Evolutionary conservation across 2,113 vertebrate species (phyloP).

Genomic region (Turnix velox): DNA sequence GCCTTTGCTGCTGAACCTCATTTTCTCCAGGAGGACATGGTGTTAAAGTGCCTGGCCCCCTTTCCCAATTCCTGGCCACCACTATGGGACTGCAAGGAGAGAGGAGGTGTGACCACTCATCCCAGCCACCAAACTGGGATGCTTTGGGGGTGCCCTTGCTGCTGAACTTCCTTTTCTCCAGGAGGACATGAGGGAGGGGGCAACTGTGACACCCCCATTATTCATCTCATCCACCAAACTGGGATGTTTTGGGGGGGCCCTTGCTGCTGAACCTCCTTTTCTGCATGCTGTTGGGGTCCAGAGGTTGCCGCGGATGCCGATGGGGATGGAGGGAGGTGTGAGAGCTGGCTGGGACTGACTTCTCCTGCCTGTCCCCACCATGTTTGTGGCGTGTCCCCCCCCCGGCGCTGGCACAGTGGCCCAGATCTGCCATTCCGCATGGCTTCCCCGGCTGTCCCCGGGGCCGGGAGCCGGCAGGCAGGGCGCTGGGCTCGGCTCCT

Average conservation of each 20-base stretch:
- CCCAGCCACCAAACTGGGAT: rapidly evolving
- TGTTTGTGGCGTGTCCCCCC: neutral
- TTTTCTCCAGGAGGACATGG: neutral
- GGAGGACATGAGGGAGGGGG: neutral
- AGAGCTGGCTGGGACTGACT: rapidly evolving
- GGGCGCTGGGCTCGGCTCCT: neutral
- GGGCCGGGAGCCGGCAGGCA: neutral
- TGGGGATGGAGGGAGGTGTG: rapidly evolving
- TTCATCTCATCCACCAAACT: rapidly evolving
- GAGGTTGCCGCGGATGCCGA: too few relatives aligned
- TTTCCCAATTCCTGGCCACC: neutral
- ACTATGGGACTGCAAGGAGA: neutral
- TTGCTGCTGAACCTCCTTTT: rapidly evolving
- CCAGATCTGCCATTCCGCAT: slow-evolving; percentile 70
- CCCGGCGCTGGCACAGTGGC: slow-evolving; percentile 56
- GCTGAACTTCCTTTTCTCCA: rapidly evolving
- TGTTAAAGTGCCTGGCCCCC: slow-evolving; percentile 59
- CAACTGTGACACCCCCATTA: rapidly evolving
- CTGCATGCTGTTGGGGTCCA: too few relatives aligned
- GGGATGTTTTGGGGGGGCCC: rapidly evolving
- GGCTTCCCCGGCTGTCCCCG: slow-evolving; percentile 10
- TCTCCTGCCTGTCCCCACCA: rapidly evolving
- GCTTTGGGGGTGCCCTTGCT: neutral
- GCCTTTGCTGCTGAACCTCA: rapidly evolving
- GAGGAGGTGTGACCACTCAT: rapidly evolving